Conservation (phyloP, 2,888 invertebrate species). For the Dasysyrphus tricinctus region DNA sequence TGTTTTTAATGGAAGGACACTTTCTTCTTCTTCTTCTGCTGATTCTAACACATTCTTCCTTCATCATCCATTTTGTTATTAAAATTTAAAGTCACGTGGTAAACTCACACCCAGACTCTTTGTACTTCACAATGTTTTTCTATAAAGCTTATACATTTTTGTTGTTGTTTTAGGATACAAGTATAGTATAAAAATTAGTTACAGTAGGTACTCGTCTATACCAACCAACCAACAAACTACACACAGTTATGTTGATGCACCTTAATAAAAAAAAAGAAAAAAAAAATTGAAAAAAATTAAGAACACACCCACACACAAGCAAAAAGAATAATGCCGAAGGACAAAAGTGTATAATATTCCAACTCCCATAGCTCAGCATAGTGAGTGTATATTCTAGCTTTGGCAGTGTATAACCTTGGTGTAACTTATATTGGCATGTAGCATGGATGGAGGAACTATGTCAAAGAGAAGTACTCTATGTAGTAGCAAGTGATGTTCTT, state of each 20-base stretch:
- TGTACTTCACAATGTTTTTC: slow-evolving; percentile 36
- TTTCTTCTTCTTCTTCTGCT: slow-evolving; percentile 10
- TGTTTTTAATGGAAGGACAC: slow-evolving; percentile 53
- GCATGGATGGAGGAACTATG: slow-evolving; percentile 50
- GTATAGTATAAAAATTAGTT: slow-evolving; percentile 57
- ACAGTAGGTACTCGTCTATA: slow-evolving; percentile 39
- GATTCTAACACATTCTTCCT: slow-evolving; percentile 19
- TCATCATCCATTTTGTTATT: slow-evolving; percentile 50
- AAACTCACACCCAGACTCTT: slow-evolving; percentile 49
- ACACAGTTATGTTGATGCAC: slow-evolving; percentile 54
- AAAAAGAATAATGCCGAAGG: slow-evolving; percentile 57
- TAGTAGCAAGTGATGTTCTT: slow-evolving; percentile 41
- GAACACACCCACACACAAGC: slow-evolving; percentile 35
- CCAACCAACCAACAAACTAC: not conserved
- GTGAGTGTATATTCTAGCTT: not conserved
- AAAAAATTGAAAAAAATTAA: slow-evolving; percentile 47
- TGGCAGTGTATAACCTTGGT: slow-evolving; percentile 65
- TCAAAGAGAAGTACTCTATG: slow-evolving; percentile 53
- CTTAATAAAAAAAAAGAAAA: slow-evolving; percentile 58
- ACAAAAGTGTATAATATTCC: slow-evolving; percentile 45
- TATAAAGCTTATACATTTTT: slow-evolving; percentile 14
- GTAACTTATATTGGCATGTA: slow-evolving; percentile 68
- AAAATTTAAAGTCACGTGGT: slow-evolving; percentile 58
- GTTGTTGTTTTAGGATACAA: slow-evolving; percentile 18
- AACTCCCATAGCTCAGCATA: slow-evolving; percentile 21